Conservation (phyloP, 2,113 vertebrate species). For the Pterocles gutturalis region DNA sequence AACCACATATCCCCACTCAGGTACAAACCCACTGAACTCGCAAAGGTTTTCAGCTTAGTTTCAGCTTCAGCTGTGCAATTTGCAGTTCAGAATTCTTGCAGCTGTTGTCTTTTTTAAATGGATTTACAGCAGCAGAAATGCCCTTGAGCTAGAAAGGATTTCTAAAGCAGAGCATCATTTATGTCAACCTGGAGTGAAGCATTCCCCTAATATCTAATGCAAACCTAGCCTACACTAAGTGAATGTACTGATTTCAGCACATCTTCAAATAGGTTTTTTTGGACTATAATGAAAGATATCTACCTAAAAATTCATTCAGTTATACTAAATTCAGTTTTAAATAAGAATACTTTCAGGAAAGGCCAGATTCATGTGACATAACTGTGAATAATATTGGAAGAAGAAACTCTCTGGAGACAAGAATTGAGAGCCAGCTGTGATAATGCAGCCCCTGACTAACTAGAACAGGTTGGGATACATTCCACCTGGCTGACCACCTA, state of each 20-base stretch:
- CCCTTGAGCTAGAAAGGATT: slow-evolving; percentile 15
- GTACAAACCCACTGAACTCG: background rate
- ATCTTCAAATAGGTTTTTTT: background rate
- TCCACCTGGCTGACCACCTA: slow-evolving; percentile 56
- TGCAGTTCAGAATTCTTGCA: background rate
- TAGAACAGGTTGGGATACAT: slow-evolving; percentile 48
- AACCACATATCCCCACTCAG: background rate
- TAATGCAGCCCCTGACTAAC: background rate
- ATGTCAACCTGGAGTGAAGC: background rate
- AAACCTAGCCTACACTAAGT: background rate
- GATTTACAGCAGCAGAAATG: background rate
- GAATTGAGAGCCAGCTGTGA: background rate
- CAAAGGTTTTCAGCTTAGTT: background rate
- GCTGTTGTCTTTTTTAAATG: background rate
- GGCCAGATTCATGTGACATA: background rate
- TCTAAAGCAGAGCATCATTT: background rate
- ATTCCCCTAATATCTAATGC: background rate
- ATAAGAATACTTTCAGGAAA: background rate
- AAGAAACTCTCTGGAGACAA: background rate
- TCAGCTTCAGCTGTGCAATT: slow-evolving; percentile 37
- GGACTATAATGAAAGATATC: background rate
- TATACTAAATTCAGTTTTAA: background rate
- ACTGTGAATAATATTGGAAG: background rate
- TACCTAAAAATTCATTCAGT: background rate
- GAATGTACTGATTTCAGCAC: background rate